Conservation (phyloP, 2,888 invertebrate species). For the Branchipolynoe longqiensis region DNA sequence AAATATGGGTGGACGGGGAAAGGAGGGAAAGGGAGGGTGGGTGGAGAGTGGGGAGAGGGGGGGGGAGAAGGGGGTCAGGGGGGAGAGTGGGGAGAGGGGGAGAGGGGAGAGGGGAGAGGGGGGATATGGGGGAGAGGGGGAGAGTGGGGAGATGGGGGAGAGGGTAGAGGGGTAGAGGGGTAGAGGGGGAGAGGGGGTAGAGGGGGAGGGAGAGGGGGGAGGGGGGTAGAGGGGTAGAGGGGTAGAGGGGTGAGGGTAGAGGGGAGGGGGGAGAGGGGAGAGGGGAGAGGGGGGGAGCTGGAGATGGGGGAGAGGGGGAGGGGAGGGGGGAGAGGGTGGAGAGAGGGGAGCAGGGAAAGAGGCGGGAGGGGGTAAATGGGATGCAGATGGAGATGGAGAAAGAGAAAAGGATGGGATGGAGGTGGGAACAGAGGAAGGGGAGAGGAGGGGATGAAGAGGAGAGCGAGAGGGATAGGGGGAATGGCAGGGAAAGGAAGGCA, state of each 20-base stretch:
- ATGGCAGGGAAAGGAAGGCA: background rate
- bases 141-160: background rate
- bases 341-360: no score
- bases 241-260: background rate
- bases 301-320: no score
- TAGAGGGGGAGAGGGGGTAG: background rate
- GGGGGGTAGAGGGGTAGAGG: background rate
- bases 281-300: background rate
- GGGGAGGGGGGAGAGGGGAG: background rate
- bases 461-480: background rate
- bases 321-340: background rate
- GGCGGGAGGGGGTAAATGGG: no score
- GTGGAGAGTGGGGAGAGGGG: background rate
- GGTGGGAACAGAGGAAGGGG: background rate
- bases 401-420: background rate
- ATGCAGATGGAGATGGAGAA: background rate
- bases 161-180: background rate
- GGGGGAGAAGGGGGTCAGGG: background rate
- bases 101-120: background rate
- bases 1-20: background rate
- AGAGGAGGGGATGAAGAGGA: background rate
- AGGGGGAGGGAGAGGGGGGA: background rate
- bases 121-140: background rate
- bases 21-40: background rate
- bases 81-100: background rate